phyloP scores from a whole-genome alignment of 2,797 vertebrate species.

The Ciconia nigra region DNA sequence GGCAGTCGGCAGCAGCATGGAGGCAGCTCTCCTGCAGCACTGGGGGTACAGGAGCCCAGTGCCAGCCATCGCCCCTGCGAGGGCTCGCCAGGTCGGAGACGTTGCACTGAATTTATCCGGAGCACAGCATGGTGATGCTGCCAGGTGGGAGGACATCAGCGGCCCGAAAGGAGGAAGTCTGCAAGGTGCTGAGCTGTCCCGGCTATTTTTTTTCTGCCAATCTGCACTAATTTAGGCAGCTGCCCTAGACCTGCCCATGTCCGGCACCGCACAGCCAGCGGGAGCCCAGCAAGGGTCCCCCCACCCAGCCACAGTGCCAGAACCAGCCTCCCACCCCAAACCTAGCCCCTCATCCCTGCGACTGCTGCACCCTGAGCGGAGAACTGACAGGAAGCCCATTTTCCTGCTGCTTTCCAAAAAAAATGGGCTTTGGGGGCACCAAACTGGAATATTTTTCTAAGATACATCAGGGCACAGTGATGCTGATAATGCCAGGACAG shows the following conservation, averaged over 20 bases:
- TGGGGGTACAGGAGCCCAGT: rapidly evolving
- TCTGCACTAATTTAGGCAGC: background rate
- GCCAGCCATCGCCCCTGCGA: background rate
- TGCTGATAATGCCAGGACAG: background rate
- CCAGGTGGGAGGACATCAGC: rapidly evolving
- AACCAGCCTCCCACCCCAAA: background rate
- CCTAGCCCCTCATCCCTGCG: background rate
- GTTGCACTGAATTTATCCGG: background rate
- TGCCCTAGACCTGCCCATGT: background rate
- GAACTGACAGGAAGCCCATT: background rate
- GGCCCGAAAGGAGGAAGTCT: background rate
- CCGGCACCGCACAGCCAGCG: rapidly evolving
- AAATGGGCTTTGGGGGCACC: background rate
- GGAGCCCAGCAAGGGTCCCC: background rate
- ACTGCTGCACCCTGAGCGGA: background rate
- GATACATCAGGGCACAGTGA: background rate
- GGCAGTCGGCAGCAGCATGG: rapidly evolving
- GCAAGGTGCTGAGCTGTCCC: background rate
- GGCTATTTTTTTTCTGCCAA: background rate
- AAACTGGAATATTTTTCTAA: background rate
- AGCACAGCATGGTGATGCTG: rapidly evolving
- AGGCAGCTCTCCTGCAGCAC: background rate
- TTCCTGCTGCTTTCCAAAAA: background rate
- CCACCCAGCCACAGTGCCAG: background rate
- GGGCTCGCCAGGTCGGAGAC: rapidly evolving